Conservation (phyloP, 2,888 invertebrate species). For the Balanococcus diminutus region DNA sequence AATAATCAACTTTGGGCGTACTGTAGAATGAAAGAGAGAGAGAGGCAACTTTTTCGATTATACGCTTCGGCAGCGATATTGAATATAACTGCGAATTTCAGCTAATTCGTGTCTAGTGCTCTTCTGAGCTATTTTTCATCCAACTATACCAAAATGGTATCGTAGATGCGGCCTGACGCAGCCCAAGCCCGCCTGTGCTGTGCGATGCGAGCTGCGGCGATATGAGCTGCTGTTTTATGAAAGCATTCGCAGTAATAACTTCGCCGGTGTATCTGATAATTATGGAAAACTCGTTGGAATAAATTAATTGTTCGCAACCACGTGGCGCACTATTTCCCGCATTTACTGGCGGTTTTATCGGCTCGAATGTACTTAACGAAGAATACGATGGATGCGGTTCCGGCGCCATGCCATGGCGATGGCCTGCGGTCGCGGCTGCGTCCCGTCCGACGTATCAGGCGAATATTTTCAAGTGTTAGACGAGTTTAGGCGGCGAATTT, state of each 20-base stretch:
- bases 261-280: background rate
- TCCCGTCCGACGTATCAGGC: too few species aligned
- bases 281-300: constrained; percentile 28
- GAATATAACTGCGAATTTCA: background rate
- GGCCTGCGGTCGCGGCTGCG: background rate
- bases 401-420: background rate
- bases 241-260: background rate
- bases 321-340: background rate
- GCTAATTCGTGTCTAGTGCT: background rate
- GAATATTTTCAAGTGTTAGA: too few species aligned
- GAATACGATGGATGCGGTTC: background rate
- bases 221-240: background rate
- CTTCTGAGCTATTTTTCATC: background rate
- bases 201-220: background rate
- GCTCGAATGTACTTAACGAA: constrained; percentile 23
- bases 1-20: background rate
- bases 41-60: background rate
- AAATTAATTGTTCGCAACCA: constrained; percentile 19
- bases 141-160: background rate
- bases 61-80: background rate
- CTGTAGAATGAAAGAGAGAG: too few species aligned
- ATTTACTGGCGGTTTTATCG: constrained; percentile 10
- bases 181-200: background rate
- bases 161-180: background rate
- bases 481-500: too few species aligned